Evolutionary conservation across 92 coral and sea anemone species (phyloP), one percentile per base, ranked within the genome.

Genomic region (Phymanthus crucifer): DNA sequence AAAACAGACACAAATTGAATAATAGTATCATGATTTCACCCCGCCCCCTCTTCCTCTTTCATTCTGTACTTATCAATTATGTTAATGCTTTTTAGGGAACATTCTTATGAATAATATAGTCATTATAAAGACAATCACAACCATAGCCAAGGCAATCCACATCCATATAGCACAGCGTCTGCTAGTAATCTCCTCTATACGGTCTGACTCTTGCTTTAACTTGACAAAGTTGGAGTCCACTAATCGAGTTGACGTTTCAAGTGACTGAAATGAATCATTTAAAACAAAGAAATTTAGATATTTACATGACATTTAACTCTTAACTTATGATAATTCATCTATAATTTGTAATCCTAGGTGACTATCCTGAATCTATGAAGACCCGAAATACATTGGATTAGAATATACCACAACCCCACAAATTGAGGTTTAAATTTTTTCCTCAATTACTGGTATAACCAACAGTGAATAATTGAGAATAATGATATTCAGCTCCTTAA

Each of bases 141-240:
- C 98, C 32, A 86, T 74, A 4, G 91, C 82, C 33, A 95, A 36
- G 86, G 91, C 94, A 32, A 90, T 71, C 98, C 98, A 95, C 29
- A 95, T 88, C 98, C 98, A 92, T 83, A 89, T 57, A 3, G 98
- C 90, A 73, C 97, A 95, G 2, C 89, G 88, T 68, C 91, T 68
- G 68, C 86, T 85, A 10, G 91, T 92, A 32, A 92, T 84, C 73
- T 92, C 97, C 58, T 95, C 98, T 19, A 95, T 88, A 66, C 97
- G 89, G 40, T 92, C 97, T 8, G 97, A 90, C 71, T 95, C 98
- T 18, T 86, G 91, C 70, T 92, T 95, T 19, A 95, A 87, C 75
- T 95, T 95, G 65, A 81, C 82, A 37, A 93, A 88, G 85, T 95
- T 92, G 34, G 94, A 92, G 78, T 95, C 98, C 10, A 94, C 98